phyloP scores from a whole-genome alignment of 2,797 vertebrate genomes.

The Lophius americanus region DNA sequence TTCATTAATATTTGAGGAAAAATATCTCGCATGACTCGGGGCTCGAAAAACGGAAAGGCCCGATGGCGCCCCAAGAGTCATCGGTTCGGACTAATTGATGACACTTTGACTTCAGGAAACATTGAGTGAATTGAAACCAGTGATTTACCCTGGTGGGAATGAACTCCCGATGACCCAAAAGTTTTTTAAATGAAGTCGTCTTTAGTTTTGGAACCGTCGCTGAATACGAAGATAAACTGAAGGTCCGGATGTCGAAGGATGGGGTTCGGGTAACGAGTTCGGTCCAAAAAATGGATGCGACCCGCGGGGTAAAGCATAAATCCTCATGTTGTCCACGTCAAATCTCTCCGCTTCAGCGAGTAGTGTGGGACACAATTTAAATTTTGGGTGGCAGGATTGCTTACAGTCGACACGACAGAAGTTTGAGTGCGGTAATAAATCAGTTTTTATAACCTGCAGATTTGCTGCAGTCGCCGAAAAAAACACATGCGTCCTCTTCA shows the following conservation, averaged over 20 bases:
- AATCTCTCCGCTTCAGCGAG: slow-evolving; percentile 15
- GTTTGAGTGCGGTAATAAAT: slow-evolving; percentile 32
- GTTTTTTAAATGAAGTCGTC: slow-evolving; percentile 9
- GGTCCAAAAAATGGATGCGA: slow-evolving; percentile 35
- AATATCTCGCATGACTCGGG: not conserved
- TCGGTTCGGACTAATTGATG: slow-evolving; percentile 22
- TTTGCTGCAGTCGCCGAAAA: slow-evolving; percentile 6
- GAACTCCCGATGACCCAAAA: not conserved
- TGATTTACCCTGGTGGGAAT: not conserved
- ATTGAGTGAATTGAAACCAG: not conserved
- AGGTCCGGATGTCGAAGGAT: slow-evolving; percentile 12
- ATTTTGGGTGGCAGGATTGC: slow-evolving; percentile 31
- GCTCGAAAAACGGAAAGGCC: not conserved
- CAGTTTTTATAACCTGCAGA: slow-evolving; percentile 40
- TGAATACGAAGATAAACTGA: slow-evolving; percentile 4
- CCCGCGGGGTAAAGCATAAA: not conserved
- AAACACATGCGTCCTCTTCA: too few species aligned
- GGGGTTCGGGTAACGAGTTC: slow-evolving; percentile 23
- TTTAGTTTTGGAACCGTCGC: not conserved
- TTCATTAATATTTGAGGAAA: slow-evolving; percentile 13
- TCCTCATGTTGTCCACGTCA: not conserved
- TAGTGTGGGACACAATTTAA: slow-evolving; percentile 25
- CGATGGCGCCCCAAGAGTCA: not conserved
- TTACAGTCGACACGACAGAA: slow-evolving; percentile 40
- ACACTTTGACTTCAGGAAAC: not conserved